Base-by-base conservation (phyloP, 2,888 invertebrate species). In the Malacosoma neustria region DNA sequence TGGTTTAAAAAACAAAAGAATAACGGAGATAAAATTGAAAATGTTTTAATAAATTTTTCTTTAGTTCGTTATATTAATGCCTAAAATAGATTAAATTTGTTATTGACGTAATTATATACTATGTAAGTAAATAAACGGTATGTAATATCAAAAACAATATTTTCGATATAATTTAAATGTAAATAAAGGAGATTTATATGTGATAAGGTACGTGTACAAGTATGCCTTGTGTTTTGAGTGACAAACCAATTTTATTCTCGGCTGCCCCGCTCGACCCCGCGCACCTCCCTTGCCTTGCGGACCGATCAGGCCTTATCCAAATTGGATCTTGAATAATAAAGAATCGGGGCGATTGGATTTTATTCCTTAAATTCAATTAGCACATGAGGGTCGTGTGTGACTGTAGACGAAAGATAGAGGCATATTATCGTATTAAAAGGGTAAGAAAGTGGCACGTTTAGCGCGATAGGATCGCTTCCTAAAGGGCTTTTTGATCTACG, bases 241-340 rank as follows among this genome's bases (percentile, higher is more conserved):
- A 85, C 84, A 85, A 84, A 82, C 82, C 84, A 85, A 85, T 85
- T 85, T 84, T 81, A 84, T 82, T 82, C 79, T 75, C 76, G 73
- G 70, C 73, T 81, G 75, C 76, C 80, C 79, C 73, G 64, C 68
- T 57, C 57, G 61, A 51, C 54, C 59, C 64, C 64, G 51, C 66
- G 51, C 57, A 38, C 35, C 49, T 36, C 56, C 37, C 68, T 59
- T 64, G 53, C 60, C 61, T 65, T 65, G 65, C 69, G 72, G 79
- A 72, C 84, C 84, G 82, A 82, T 84, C 84, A 82, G 79, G 76
- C 84, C 84, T 86, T 87, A 87, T 87, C 87, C 87, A 87, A 87
- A 87, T 87, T 87, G 87, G 85, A 87, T 87, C 87, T 86, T 86
- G 87, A 87, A 86, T 87, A 87, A 87, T 87, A 87, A 87, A 87